Percentiles rank a stretch among this genome's conserved stretches.
Evolutionary conservation across 2,113 vertebrate species (phyloP).

Genomic region (Paedocypris sp.): DNA sequence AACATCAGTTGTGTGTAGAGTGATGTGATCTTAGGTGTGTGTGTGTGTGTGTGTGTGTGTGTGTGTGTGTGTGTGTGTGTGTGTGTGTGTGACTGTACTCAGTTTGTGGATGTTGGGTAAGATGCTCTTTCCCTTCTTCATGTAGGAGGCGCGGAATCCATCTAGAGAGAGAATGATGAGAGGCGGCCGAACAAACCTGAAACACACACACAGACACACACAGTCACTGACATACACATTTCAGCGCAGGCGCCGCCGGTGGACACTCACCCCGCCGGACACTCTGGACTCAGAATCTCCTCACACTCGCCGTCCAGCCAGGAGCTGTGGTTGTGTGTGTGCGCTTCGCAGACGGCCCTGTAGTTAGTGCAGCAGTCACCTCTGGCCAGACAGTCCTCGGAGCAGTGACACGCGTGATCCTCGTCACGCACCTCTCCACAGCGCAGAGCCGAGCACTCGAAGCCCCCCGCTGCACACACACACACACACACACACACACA

Average conservation of each 20-base stretch:
- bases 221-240: neutral
- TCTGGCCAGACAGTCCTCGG: constrained; percentile 78
- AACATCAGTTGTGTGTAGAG: neutral
- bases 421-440: constrained; percentile 79
- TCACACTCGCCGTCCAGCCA: constrained; percentile 88
- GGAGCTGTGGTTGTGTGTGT: constrained; percentile 34
- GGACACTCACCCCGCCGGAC: constrained; percentile 82
- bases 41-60: neutral
- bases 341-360: constrained; percentile 81
- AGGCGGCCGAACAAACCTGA: constrained; percentile 81
- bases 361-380: constrained; percentile 96
- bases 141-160: constrained; percentile 86
- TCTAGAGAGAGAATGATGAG: constrained; percentile 94
- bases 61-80: neutral
- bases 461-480: constrained; percentile 69
- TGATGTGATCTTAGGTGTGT: neutral
- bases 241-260: neutral
- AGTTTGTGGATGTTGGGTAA: constrained; percentile 94
- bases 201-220: neutral
- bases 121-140: constrained; percentile 83
- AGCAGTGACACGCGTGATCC: constrained; percentile 87
- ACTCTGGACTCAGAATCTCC: constrained; percentile 77
- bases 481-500: constrained; percentile 1
- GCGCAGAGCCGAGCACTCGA: constrained; percentile 79
- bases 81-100: constrained; percentile 51